Base-by-base conservation (phyloP, 1,140 invertebrate species). In the Eubasilissa regina region DNA sequence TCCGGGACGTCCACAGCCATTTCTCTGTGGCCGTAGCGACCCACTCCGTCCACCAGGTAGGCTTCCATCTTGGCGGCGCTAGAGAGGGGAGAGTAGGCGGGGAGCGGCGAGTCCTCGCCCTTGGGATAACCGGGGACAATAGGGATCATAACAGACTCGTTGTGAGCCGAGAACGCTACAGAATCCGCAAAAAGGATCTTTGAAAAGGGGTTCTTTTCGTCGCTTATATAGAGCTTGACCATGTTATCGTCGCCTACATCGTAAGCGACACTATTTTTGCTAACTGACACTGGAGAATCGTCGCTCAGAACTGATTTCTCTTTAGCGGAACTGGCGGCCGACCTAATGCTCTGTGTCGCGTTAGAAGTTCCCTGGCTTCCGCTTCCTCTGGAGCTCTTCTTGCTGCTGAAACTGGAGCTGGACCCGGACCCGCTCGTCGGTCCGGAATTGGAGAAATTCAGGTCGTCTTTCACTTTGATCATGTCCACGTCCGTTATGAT, bases 1-100 rank as follows among this genome's bases (percentile, higher is more conserved):
- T 94, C 91, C 0, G 94, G 94, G 77, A 94, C 94, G 84, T 95
- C 94, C 21, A 95, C 94, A 9, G 94, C 93, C 82, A 94, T 90
- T 84, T 95, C 94, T 74, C 93, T 90, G 75, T 92, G 92, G 6
- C 86, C 84, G 53, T 85, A 80, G 79, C 88, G 88, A 48, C 17
- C 17, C 4, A 6, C 68, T n/a, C 47, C 68, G 17, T 85, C 86
- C 55, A 85, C 82, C 17, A 72, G 64, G 47, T 85, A 62, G 35
- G 74, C 77, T 75, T 87, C 89, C 53, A 86, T 89, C 75, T 87
- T 91, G 74, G 85, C 87, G 81, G 87, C 86, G 72, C 88, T 88
- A 0, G 87, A 86, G 6, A 86, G 86, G 75, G 87, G 80, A 15
- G 89, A 87, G 83, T 90, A 90, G 43, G 81, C 85, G 11, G 84